Percentiles rank a stretch among this genome's conserved stretches.
Evolutionary conservation across 2,113 vertebrate species (phyloP).

Genomic region (Ivindomyrus marchei): DNA sequence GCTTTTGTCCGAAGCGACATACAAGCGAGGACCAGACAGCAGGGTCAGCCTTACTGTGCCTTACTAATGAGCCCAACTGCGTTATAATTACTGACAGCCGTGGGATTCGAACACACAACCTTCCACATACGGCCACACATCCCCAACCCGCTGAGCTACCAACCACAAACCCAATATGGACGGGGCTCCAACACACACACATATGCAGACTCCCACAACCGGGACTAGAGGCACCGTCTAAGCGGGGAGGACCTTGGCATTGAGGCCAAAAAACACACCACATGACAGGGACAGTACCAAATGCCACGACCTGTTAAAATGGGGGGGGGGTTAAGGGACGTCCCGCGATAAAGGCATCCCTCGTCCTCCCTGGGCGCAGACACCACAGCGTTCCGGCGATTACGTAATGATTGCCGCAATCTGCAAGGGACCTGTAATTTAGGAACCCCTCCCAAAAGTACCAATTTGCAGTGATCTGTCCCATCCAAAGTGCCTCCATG

Average conservation of each 20-base stretch:
- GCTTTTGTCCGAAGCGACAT: background rate
- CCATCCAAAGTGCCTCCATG: conserved; percentile 7
- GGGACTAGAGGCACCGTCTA: background rate
- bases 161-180: background rate
- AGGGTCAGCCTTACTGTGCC: background rate
- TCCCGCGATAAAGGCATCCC: background rate
- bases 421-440: background rate
- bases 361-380: background rate
- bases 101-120: background rate
- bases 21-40: background rate
- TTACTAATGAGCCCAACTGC: background rate
- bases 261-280: background rate
- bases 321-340: background rate
- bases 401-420: background rate
- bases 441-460: background rate
- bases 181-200: background rate
- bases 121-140: background rate
- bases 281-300: background rate
- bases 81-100: background rate
- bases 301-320: background rate
- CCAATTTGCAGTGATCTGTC: conserved; percentile 10
- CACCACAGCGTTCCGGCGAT: background rate
- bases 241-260: background rate
- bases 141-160: background rate
- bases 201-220: background rate